Evolutionary conservation across 2,113 vertebrate species (phyloP).

Genomic region (Mustela nigripes): DNA sequence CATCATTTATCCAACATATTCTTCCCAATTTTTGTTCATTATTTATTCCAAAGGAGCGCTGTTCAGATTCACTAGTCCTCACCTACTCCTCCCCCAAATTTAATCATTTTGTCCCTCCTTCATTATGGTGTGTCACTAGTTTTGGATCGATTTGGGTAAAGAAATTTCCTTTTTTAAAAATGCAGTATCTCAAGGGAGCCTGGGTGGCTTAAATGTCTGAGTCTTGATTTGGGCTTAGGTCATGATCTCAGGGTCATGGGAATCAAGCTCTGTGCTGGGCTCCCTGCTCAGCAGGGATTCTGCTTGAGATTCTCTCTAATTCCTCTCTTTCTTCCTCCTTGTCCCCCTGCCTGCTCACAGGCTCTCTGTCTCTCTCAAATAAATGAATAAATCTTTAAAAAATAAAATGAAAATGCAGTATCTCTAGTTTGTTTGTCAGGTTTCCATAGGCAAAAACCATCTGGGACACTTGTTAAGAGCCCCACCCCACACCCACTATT

Average conservation of each 20-base stretch:
- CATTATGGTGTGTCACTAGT: neutral
- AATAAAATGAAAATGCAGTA: neutral
- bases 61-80: neutral
- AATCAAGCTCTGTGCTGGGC: neutral
- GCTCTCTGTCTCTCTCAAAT: neutral
- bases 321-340: too few species aligned
- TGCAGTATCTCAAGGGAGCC: neutral
- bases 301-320: neutral
- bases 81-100: neutral
- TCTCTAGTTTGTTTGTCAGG: neutral
- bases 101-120: neutral
- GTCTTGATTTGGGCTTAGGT: neutral
- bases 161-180: neutral
- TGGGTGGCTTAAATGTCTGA: neutral
- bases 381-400: neutral
- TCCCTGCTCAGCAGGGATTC: neutral
- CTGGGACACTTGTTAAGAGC: neutral
- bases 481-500: neutral
- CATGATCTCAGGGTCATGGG: neutral
- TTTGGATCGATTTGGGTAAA: neutral
- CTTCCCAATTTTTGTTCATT: neutral
- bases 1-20: neutral
- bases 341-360: neutral
- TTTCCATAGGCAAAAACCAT: neutral
- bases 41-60: neutral